Evolutionary conservation across 2,888 invertebrate species (phyloP), one percentile per base, ranked within the genome.

Genomic region (Caenorhabditis sp.): DNA sequence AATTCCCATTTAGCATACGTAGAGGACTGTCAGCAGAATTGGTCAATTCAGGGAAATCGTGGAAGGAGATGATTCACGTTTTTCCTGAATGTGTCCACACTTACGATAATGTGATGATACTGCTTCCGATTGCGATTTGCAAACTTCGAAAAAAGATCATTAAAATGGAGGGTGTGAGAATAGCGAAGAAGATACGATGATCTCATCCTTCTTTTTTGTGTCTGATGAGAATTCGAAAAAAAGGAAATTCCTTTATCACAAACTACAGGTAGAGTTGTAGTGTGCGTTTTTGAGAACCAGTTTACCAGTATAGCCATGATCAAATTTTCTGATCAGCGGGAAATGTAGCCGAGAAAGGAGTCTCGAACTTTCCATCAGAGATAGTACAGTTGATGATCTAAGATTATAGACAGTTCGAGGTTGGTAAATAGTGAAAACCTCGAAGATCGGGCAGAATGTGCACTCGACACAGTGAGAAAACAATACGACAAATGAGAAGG

Each of bases 281-380:
- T 68, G 31, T 56, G 59, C 61, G 59, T 69, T 51, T 77, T 77
- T 77, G 69, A 77, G 38, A 77, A 77, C 76, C 69, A 61, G 76
- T 77, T 69, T 69, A 51, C 51, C 59, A 44, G 61, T 68, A 41
- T 66, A 44, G 64, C 56, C 74, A 28, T 22, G 54, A 41, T 41
- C 26, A 63, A 26, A 64, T n/a, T 26, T 28, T 19, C 28, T 10
- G 54, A 66, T 64, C 47, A 47, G 35, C n/a, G 3, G 38, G 22
- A 58, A 44, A 47, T 61, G 72, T 59, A 59, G 59, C 31, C 35
- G 2, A 7, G 10, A 54, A 31, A 16, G 26, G 22, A 38, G 54
- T 38, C 54, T 44, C 59, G 44, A 47, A 59, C 44, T n/a, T 70
- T 26, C 44, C 31, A 31, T 22, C 2, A 47, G 26, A 26, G 22